Base-by-base conservation (phyloP, 2,113 vertebrate species). In the Peromyscus polionotus region DNA sequence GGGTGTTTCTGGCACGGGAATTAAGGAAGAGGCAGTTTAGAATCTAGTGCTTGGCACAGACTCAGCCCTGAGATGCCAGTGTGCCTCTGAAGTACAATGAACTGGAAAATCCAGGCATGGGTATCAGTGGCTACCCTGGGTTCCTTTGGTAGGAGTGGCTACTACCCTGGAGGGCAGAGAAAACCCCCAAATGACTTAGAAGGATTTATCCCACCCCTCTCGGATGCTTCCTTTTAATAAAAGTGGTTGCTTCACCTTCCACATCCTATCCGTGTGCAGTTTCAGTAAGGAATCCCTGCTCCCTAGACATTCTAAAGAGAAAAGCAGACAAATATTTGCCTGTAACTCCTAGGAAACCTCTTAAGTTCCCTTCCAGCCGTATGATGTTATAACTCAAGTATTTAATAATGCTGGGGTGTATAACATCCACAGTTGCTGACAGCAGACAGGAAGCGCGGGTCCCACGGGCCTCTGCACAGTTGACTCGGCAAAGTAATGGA, bases 341-440 rank as follows among this genome's bases (percentile, higher is more conserved):
- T 91, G 79, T 72, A 96, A 94, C 96, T 95, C 95, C 97, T 97
- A 97, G 95, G 97, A 97, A 98, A 97, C 96, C 95, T 97, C 94
- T 91, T 65, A 96, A 87, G 86, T 95, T 84, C 81, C 57, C 89
- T 95, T 91, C 45, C 77, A 97, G 93, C 89, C 88, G 17, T 65
- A 96, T 96, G 96, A 97, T 94, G 95, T 97, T 94, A 95, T 98
- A 96, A 97, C 91, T 98, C 97, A 97, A 97, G 95, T 96, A 98
- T 97, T 97, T 97, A 97, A 97, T 98, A 98, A 98, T 7, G 83
- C 83, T 90, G 96, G 93, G 86, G 87, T 91, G 3, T 76, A 68
- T 85, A 96, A 93, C 94, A 94, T 96, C 93, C 57, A 93, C n/a
- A 61, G 89, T 68, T 91, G 94, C 93, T 94, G 97, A 97, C 94